Conservation (phyloP, 2,888 invertebrate species). For the Abrostola tripartita region DNA sequence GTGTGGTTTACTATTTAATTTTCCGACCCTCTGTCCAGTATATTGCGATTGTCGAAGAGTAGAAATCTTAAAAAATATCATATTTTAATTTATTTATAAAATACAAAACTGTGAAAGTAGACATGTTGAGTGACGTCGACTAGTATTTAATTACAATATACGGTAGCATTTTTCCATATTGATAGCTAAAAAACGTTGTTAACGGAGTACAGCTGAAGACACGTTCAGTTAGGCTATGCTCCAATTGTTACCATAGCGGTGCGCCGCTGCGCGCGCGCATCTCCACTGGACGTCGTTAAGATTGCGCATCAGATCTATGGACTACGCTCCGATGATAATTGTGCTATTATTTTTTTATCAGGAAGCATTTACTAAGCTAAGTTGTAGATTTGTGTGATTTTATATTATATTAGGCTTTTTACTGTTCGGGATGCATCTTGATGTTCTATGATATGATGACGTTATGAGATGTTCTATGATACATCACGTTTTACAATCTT, state of each 20-base stretch:
- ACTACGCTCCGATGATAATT: conserved; percentile 47
- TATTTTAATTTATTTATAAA: not conserved
- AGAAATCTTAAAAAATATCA: too few relatives aligned
- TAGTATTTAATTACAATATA: conserved; percentile 43
- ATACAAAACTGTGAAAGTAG: conserved; percentile 34
- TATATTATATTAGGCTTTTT: not conserved
- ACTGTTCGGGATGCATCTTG: not conserved
- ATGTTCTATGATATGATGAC: conserved; percentile 12
- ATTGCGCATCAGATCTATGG: conserved; percentile 44
- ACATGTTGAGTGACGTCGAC: conserved; percentile 12
- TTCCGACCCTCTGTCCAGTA: too few relatives aligned
- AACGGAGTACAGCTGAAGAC: conserved; percentile 64
- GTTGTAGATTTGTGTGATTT: conserved; percentile 6
- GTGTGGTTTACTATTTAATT: too few relatives aligned
- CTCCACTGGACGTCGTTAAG: conserved; percentile 52
- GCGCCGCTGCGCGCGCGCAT: conserved; percentile 60
- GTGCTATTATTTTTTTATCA: conserved; percentile 39
- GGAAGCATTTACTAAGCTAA: conserved; percentile 29
- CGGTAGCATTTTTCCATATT: conserved; percentile 56
- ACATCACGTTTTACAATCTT: too few relatives aligned
- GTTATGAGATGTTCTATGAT: too few relatives aligned
- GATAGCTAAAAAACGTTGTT: conserved; percentile 63
- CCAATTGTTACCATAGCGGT: conserved; percentile 74
- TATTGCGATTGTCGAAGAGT: too few relatives aligned
- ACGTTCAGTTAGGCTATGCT: conserved; percentile 80